phyloP scores from a whole-genome alignment of 1,140 invertebrate genomes.

The Drosophila sechellia region DNA sequence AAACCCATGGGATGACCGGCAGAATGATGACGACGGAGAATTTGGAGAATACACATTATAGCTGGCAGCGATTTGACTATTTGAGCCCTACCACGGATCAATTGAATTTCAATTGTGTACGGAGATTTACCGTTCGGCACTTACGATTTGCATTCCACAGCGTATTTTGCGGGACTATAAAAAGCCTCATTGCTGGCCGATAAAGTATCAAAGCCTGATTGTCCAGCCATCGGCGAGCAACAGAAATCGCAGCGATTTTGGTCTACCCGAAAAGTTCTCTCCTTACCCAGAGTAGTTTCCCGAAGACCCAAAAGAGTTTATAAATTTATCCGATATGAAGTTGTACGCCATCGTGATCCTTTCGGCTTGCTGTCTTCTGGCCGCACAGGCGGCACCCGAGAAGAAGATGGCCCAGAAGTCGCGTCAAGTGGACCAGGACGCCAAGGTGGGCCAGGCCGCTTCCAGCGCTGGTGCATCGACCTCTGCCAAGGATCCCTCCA shows the following conservation, averaged over 20 bases:
- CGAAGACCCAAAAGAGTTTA: background rate
- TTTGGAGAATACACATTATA: constrained; percentile 61
- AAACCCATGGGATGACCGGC: constrained; percentile 58
- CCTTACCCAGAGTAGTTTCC: constrained; percentile 63
- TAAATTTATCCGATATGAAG: constrained; percentile 24
- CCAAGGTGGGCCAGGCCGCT: constrained; percentile 5
- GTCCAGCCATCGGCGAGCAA: constrained; percentile 65
- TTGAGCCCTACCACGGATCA: constrained; percentile 34
- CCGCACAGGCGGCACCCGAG: constrained; percentile 23
- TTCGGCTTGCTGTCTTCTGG: constrained; percentile 23
- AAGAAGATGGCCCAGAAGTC: constrained; percentile 15
- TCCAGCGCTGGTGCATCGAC: background rate
- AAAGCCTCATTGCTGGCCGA: constrained; percentile 46
- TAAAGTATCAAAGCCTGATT: constrained; percentile 80
- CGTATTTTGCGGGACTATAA: constrained; percentile 51
- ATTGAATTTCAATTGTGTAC: constrained; percentile 59
- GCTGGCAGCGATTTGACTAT: constrained; percentile 61
- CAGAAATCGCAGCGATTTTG: constrained; percentile 4
- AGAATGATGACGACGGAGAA: constrained; percentile 59
- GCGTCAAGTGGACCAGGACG: constrained; percentile 26
- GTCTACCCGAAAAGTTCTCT: constrained; percentile 63
- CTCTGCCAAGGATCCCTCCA: constrained; percentile 60
- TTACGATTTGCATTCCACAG: constrained; percentile 23
- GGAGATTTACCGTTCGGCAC: constrained; percentile 44
- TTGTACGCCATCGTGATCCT: constrained; percentile 33